A percentile compares a stretch with the other conserved stretches of the same genome.
Evolutionary conservation across 2,888 invertebrate genomes (phyloP).

Genomic region (Scrobipalpa atriplicella): DNA sequence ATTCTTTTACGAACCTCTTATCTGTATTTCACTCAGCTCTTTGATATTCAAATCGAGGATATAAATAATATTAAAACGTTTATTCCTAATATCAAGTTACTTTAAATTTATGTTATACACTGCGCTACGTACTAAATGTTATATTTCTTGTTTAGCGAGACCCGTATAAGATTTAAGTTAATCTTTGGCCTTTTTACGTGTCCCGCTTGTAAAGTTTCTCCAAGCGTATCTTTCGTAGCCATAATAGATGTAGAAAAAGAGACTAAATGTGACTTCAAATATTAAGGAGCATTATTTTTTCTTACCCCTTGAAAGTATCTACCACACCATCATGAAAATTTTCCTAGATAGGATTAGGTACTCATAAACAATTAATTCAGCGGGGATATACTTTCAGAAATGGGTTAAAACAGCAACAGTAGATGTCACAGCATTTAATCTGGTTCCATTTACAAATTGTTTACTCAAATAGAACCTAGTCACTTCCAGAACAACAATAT

Average conservation of each 20-base stretch:
- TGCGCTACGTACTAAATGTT: slow-evolving; percentile 2
- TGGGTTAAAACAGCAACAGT: no score
- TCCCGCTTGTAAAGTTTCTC: slow-evolving; percentile 24
- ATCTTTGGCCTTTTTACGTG: slow-evolving; percentile 29
- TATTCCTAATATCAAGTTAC: not conserved
- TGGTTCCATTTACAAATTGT: not conserved
- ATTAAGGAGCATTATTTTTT: no score
- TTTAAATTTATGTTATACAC: not conserved
- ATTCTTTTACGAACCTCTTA: slow-evolving; percentile 30
- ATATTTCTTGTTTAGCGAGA: slow-evolving; percentile 13
- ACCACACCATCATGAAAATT: no score
- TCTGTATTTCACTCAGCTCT: not conserved
- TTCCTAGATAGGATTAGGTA: no score
- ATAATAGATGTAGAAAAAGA: slow-evolving; percentile 2
- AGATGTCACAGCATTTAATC: not conserved
- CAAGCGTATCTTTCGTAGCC: not conserved
- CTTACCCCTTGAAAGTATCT: no score
- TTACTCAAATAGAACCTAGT: not conserved
- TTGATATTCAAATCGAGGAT: slow-evolving; percentile 25
- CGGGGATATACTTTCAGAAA: no score
- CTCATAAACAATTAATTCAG: no score
- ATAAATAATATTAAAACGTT: slow-evolving; percentile 3
- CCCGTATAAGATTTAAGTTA: slow-evolving; percentile 27
- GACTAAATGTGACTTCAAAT: not conserved
- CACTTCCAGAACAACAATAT: slow-evolving; percentile 2